Evolutionary conservation across 2,888 invertebrate species (phyloP).

Genomic region (Diaperis boleti): DNA sequence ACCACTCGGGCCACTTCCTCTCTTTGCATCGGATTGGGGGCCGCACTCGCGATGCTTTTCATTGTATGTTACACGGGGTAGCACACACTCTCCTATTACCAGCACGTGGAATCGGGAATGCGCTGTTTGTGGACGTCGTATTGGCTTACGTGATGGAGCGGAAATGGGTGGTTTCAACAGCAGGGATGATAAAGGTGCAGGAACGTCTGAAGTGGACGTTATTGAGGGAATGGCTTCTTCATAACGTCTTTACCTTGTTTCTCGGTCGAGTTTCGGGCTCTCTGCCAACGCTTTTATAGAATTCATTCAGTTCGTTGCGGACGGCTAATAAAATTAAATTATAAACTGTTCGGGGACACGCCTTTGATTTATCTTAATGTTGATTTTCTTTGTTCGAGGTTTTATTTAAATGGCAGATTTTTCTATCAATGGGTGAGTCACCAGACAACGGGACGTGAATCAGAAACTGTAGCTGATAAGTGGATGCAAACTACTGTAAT

Average conservation of each 20-base stretch:
- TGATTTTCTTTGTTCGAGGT: constrained; percentile 1
- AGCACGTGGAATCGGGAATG: constrained; percentile 42
- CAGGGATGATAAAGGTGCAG: constrained; percentile 26
- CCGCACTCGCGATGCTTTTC: constrained; percentile 35
- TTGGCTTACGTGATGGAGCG: constrained; percentile 54
- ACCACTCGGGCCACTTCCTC: constrained; percentile 60
- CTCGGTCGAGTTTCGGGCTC: neutral
- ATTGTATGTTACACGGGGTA: constrained; percentile 21
- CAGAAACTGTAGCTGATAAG: no score
- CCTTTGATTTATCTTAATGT: constrained; percentile 13
- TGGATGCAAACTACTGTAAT: no score
- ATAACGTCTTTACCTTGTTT: neutral
- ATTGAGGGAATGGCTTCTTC: constrained; percentile 8
- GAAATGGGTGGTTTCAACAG: constrained; percentile 59
- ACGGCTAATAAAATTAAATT: constrained; percentile 19
- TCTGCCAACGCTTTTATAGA: constrained; percentile 16
- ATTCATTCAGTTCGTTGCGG: constrained; percentile 13
- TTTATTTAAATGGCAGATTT: neutral
- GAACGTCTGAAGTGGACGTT: constrained; percentile 4
- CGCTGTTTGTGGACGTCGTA: constrained; percentile 32
- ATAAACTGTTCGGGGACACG: constrained; percentile 8
- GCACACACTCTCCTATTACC: constrained; percentile 40
- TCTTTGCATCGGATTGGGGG: constrained; percentile 53
- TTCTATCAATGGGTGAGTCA: neutral
- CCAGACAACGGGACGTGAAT: neutral